Evolutionary conservation across 2,113 vertebrate species (phyloP).

Genomic region (Urocolius indicus): DNA sequence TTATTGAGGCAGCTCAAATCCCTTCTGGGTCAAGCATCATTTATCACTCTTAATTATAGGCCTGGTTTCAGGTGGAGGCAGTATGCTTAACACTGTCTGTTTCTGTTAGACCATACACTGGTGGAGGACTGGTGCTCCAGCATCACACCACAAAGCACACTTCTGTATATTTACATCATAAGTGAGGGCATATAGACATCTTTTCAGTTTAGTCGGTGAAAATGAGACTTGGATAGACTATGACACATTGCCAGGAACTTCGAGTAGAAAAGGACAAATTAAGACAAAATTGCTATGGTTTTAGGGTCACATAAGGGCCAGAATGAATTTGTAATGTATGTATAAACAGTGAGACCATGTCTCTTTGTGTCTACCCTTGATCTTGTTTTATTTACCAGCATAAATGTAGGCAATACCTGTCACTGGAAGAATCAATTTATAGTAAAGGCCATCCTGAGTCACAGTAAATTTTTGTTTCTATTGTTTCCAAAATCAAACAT

Average conservation of each 20-base stretch:
- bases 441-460: not conserved
- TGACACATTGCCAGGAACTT: not conserved
- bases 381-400: not conserved
- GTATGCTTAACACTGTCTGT: not conserved
- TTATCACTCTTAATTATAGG: not conserved
- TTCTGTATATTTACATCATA: too few species aligned
- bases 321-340: not conserved
- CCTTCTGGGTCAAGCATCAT: not conserved
- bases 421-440: not conserved
- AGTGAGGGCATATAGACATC: not conserved
- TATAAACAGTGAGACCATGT: not conserved
- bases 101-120: not conserved
- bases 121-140: not conserved
- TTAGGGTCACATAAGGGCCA: not conserved
- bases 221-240: not conserved
- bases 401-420: not conserved
- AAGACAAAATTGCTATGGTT: not conserved
- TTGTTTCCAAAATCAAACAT: not conserved
- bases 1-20: not conserved
- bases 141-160: not conserved
- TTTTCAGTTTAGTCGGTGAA: not conserved
- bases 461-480: not conserved
- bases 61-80: not conserved
- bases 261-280: not conserved
- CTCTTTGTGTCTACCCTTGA: not conserved